A percentile compares a stretch with the other conserved stretches of the same genome.
Evolutionary conservation across 2,888 invertebrate species (phyloP).

Genomic region (Apamea sordens): DNA sequence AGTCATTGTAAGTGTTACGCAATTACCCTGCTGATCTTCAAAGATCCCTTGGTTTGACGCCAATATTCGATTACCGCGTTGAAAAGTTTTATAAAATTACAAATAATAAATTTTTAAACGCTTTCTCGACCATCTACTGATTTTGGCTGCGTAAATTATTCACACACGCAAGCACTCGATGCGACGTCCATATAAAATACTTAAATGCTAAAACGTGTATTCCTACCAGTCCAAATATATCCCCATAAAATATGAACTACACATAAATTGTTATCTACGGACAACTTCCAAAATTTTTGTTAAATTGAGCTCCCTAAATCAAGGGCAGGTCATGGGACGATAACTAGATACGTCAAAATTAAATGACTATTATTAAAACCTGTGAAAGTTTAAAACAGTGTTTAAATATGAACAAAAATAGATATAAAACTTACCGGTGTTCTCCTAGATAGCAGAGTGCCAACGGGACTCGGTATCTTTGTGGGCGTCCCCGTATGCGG

Average conservation of each 20-base stretch:
- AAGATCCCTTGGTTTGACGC: background rate
- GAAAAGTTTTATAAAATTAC: background rate
- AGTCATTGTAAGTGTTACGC: background rate
- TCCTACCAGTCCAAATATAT: background rate
- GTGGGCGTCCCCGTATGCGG: slow-evolving; percentile 89
- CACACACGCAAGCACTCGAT: no score
- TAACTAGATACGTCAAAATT: background rate
- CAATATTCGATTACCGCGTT: background rate
- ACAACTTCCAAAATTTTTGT: background rate
- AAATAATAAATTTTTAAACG: background rate
- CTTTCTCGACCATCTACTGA: background rate
- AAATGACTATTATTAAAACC: background rate
- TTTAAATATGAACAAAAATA: slow-evolving; percentile 18
- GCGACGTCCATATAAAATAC: background rate
- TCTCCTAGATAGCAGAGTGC: slow-evolving; percentile 90
- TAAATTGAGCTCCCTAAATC: background rate
- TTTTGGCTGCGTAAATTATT: background rate
- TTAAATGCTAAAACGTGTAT: no score
- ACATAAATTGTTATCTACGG: background rate
- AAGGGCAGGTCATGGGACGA: background rate
- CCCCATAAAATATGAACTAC: background rate
- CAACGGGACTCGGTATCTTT: slow-evolving; percentile 95
- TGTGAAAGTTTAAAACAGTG: background rate
- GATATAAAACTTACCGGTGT: slow-evolving; percentile 89
- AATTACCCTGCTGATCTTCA: background rate